Base-by-base conservation (phyloP, 1,140 invertebrate genomes). In the Neodiprion fabricii region DNA sequence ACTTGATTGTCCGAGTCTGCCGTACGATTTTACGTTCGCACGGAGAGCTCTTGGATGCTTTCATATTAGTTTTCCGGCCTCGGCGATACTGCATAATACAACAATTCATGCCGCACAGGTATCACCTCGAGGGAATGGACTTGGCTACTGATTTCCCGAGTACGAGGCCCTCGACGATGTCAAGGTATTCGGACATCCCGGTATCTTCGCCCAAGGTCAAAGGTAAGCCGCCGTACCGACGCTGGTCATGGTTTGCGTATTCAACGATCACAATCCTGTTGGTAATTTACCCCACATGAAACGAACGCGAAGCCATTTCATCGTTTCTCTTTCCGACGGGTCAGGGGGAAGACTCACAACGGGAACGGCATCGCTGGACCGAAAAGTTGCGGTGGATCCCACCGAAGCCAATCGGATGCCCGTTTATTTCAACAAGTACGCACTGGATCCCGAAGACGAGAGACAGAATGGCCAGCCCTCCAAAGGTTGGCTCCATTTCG, bases 401-500 rank as follows among this genome's bases (percentile, higher is more conserved):
- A 79, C 80, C 68, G 85, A 86, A 9, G 81, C 88, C 68, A 89
- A 90, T 49, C 90, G 90, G 72, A 90, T 90, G 5, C 91, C 93
- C 1, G 91, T 94, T n/a, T 87, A 93, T 28, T 93, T 91, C 79
- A 94, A 95, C 79, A 92, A 91, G 79, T 94, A 94, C 81, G 93
- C 92, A 0, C 81, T 93, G 66, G 91, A 92, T 49, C 89, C 90
- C 70, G 86, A 91, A 9, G 91, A 91, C 73, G 75, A 84, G 47
- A 79, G 81, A 48, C 48, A 11, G 12, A 69, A 69, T 11, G 4
- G 21, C 21, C 4, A 69, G 23, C 11, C 67, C 14, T 69, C 67
- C 3, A 69, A 21, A 69, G 67, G 67, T 69, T 12, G n/a, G 53
- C 47, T n/a, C 68, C 68, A 7, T 69, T 69, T 40, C 28, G 5